Conservation (phyloP, 2,888 invertebrate species). For the Saturnia japonica region DNA sequence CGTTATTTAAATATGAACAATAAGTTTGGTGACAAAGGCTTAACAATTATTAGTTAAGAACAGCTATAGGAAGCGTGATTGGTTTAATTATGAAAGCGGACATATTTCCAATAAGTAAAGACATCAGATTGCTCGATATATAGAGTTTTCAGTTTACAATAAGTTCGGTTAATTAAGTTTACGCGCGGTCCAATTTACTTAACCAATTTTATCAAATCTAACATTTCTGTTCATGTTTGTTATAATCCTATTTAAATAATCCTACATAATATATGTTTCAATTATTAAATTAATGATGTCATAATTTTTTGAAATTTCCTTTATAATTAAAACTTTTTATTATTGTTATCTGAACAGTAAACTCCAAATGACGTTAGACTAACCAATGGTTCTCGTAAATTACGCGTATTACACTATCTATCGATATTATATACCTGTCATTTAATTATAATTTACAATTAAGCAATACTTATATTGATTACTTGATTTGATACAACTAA, state of each 20-base stretch:
- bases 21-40: neutral
- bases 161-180: slow-evolving; percentile 43
- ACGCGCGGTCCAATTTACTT: slow-evolving; percentile 34
- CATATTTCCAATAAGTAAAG: slow-evolving; percentile 37
- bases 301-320: no score
- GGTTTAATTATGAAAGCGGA: slow-evolving; percentile 38
- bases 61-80: slow-evolving; percentile 27
- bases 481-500: no score
- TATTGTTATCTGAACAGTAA: no score
- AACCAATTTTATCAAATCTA: slow-evolving; percentile 11
- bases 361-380: no score
- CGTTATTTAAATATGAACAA: neutral
- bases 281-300: neutral
- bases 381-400: no score
- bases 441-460: no score
- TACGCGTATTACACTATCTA: no score
- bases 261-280: neutral
- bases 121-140: slow-evolving; percentile 23
- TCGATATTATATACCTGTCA: no score
- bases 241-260: neutral
- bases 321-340: no score
- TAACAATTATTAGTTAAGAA: slow-evolving; percentile 28
- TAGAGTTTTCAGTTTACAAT: slow-evolving; percentile 30
- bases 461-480: no score
- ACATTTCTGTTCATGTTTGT: neutral